phyloP scores from a whole-genome alignment of 2,888 invertebrate genomes.

The Hanleya hanleyi region DNA sequence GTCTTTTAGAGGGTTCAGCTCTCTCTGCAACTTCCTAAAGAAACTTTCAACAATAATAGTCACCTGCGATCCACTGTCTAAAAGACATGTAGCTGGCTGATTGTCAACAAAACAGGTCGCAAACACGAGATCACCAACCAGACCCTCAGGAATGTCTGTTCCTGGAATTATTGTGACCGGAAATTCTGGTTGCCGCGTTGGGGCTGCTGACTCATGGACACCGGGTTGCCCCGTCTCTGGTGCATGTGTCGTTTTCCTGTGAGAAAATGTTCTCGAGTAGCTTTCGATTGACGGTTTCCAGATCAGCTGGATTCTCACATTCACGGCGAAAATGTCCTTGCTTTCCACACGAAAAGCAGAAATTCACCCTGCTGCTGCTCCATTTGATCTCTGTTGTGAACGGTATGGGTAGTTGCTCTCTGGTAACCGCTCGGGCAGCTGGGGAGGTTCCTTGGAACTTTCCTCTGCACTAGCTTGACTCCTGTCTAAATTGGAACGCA shows the following conservation, averaged over 20 bases:
- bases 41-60: neutral
- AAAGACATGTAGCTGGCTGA: neutral
- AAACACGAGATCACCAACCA: neutral
- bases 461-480: neutral
- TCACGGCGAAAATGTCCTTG: neutral
- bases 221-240: neutral
- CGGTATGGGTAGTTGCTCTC: neutral
- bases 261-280: neutral
- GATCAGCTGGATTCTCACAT: neutral
- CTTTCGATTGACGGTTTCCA: neutral
- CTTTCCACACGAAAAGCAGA: neutral
- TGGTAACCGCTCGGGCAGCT: neutral
- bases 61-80: neutral
- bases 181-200: neutral
- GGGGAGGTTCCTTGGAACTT: neutral
- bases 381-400: neutral
- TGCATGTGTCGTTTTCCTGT: neutral
- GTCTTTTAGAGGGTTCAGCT: neutral
- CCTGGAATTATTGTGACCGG: neutral
- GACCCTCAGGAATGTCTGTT: conserved; percentile 3
- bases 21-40: neutral
- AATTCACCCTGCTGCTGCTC: neutral
- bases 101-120: conserved; percentile 2
- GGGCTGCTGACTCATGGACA: too few relatives aligned
- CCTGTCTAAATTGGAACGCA: neutral